Conservation (phyloP, 92 coral and sea anemone species). For the Meandrina meandrites region DNA sequence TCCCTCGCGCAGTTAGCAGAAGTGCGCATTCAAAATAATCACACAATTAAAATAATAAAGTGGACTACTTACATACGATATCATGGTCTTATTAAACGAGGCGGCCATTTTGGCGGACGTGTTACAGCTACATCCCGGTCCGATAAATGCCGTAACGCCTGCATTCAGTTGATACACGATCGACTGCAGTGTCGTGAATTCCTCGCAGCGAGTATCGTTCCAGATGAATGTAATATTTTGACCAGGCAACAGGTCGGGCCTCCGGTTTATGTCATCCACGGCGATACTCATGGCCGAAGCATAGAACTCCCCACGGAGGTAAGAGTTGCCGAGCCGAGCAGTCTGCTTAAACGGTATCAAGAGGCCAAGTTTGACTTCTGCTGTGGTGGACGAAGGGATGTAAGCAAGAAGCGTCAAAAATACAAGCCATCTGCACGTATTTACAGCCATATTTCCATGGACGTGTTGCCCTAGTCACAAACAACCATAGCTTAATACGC, state of each 20-base stretch:
- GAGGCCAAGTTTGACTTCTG: conserved; percentile 82
- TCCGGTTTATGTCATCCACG: conserved; percentile 74
- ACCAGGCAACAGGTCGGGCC: conserved; percentile 80
- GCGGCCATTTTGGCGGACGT: conserved; percentile 91
- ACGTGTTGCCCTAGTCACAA: conserved; percentile 17
- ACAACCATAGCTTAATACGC: conserved; percentile 1
- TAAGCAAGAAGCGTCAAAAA: neutral
- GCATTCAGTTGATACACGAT: conserved; percentile 79
- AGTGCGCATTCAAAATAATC: neutral
- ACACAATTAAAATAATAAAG: neutral
- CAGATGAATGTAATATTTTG: conserved; percentile 82
- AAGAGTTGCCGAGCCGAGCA: conserved; percentile 69
- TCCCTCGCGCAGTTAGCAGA: neutral
- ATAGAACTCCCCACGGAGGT: conserved; percentile 77
- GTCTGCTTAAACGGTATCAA: conserved; percentile 81
- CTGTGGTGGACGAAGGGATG: conserved; percentile 28
- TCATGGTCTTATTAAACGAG: conserved; percentile 86
- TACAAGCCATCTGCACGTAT: neutral
- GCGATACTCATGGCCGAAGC: conserved; percentile 94
- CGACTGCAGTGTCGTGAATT: conserved; percentile 71
- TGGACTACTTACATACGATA: conserved; percentile 88
- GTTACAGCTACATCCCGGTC: conserved; percentile 90
- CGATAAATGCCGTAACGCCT: conserved; percentile 91
- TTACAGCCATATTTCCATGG: conserved; percentile 22
- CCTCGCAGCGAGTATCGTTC: conserved; percentile 92